Evolutionary conservation across 2,797 vertebrate species (phyloP).

Genomic region (Falco peregrinus): DNA sequence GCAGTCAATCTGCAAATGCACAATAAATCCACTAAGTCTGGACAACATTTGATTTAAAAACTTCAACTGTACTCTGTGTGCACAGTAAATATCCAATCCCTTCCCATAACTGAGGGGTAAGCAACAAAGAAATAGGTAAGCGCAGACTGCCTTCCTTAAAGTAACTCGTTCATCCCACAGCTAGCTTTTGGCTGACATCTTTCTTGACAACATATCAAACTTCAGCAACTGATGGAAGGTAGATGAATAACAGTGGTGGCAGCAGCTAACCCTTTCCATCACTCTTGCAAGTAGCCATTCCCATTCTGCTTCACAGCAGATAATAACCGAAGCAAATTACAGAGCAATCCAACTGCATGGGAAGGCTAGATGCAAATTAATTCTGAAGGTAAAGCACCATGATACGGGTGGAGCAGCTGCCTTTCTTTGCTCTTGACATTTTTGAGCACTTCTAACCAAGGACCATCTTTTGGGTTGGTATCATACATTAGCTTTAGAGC

Average conservation of each 20-base stretch:
- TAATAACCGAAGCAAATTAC: neutral
- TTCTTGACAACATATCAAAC: neutral
- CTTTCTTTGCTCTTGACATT: neutral
- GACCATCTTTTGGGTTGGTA: neutral
- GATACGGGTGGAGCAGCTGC: neutral
- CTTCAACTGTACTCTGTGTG: neutral
- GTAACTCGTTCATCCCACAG: neutral
- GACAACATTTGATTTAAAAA: slow-evolving; percentile 13
- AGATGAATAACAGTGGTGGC: neutral
- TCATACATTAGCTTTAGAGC: neutral
- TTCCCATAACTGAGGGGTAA: neutral
- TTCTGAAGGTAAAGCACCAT: neutral
- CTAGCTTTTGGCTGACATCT: neutral
- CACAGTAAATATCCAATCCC: slow-evolving; percentile 5
- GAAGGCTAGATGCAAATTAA: neutral
- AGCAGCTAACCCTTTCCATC: neutral
- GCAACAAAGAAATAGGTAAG: slow-evolving; percentile 6
- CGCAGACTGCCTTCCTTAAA: neutral
- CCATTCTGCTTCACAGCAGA: neutral
- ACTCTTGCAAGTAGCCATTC: neutral
- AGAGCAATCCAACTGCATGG: neutral
- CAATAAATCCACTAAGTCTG: neutral
- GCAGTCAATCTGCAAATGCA: neutral
- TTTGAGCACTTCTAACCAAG: neutral
- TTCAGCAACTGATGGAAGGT: neutral